Percentiles rank a stretch among this genome's conserved stretches.
These are phyloP conservation scores for Pecten maximus DNA, from an alignment of 2,888 invertebrate species.

Conservation along the genomic window DNA sequence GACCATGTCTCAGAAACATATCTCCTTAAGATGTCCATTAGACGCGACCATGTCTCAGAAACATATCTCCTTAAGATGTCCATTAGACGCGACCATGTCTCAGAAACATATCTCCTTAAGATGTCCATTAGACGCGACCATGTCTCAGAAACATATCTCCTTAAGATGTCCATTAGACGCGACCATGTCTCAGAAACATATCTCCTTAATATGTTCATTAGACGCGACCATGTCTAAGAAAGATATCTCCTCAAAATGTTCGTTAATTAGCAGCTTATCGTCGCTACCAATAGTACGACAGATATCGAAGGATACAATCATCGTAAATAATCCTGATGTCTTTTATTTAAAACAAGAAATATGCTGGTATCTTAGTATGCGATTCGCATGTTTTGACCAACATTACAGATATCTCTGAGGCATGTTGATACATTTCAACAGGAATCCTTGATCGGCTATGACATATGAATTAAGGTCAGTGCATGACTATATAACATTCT, in stretches of 20 bases:
- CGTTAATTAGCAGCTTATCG: background rate
- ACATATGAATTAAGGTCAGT: background rate
- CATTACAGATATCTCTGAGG: background rate
- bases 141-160: background rate
- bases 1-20: too few relatives aligned
- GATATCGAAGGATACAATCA: background rate
- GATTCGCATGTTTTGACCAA: background rate
- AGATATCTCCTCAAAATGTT: background rate
- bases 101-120: background rate
- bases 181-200: background rate
- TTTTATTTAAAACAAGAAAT: background rate
- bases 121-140: background rate
- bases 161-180: background rate
- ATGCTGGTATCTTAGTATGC: background rate
- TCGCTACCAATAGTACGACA: background rate
- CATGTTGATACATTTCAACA: conserved; percentile 16
- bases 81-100: background rate
- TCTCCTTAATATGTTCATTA: background rate
- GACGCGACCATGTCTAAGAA: background rate
- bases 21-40: too few relatives aligned
- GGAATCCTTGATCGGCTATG: background rate
- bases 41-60: background rate
- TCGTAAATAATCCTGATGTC: background rate
- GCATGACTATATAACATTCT: background rate
- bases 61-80: background rate